Evolutionary conservation across 2,113 vertebrate species (phyloP).

Genomic region (Pollimyrus isidori): DNA sequence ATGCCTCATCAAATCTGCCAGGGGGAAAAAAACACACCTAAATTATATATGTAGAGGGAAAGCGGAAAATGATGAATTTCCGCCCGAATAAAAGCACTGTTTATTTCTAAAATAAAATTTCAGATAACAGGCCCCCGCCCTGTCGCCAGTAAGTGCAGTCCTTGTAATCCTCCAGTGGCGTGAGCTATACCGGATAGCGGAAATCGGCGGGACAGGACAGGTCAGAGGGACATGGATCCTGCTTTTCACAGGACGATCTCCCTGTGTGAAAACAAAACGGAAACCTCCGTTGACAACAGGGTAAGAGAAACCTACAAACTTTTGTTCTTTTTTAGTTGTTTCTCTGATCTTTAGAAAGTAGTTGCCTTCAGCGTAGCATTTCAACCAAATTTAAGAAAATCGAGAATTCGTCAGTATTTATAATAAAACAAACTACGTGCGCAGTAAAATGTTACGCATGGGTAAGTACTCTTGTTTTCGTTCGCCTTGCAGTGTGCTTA

Average conservation of each 20-base stretch:
- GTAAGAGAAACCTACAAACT: not conserved
- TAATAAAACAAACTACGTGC: not conserved
- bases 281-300: not conserved
- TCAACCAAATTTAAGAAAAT: not conserved
- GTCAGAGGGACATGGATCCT: not conserved
- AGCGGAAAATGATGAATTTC: not conserved
- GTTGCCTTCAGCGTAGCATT: not conserved
- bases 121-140: not conserved
- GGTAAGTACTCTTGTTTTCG: not conserved
- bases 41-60: not conserved
- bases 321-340: not conserved
- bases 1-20: not conserved
- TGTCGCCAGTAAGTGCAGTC: not conserved
- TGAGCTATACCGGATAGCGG: not conserved
- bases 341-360: not conserved
- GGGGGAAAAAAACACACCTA: not conserved
- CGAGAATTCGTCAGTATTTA: not conserved
- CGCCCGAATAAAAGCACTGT: not conserved
- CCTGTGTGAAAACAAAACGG: not conserved
- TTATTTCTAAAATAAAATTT: not conserved
- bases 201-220: not conserved
- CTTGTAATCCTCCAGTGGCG: not conserved
- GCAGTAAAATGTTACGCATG: not conserved
- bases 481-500: not conserved
- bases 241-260: not conserved